Evolutionary conservation across 1,140 invertebrate species (phyloP), one percentile per base, ranked within the genome.

Genomic region (Temnothorax nylanderi): DNA sequence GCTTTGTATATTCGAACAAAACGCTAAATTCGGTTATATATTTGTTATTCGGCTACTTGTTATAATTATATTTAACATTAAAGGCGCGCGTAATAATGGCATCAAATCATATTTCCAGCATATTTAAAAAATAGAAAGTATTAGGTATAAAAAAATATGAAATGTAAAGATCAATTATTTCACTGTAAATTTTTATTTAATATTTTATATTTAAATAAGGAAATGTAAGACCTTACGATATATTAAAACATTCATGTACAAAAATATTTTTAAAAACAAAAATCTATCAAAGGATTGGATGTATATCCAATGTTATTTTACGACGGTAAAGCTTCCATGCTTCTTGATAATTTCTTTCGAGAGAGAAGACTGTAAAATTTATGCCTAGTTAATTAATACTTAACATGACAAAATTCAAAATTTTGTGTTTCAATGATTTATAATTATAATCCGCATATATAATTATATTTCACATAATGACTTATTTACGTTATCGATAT

Each of bases 1-100:
- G 34, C n/a, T 11, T 67, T 56, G 18, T 58, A 26, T 72, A 82
- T 82, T 11, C 51, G 37, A 72, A 16, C 51, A 26, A 72, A 47
- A 44, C 11, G 11, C 26, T 72, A 58, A 58, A 82, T 56, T 58
- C 37, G n/a, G 51, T 26, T n/a, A 21, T n/a, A 1, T 18, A 32
- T n/a, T n/a, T 49, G 32, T 49, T 54, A 54, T 54, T 67, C 37
- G 18, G 7, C 26, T 8, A 62, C 47, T 44, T 80, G 47, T 54
- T n/a, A n/a, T n/a, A n/a, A n/a, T n/a, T n/a, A n/a, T n/a, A n/a
- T n/a, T n/a, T n/a, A n/a, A n/a, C n/a, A n/a, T n/a, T n/a, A n/a
- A n/a, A n/a, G n/a, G n/a, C n/a, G 26, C 26, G 26, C 26, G 26
- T 26, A 26, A 26, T 26, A 26, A 26, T 26, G 26, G 26, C 26